phyloP scores from a whole-genome alignment of 2,113 vertebrate species.

The Clarias magur region DNA sequence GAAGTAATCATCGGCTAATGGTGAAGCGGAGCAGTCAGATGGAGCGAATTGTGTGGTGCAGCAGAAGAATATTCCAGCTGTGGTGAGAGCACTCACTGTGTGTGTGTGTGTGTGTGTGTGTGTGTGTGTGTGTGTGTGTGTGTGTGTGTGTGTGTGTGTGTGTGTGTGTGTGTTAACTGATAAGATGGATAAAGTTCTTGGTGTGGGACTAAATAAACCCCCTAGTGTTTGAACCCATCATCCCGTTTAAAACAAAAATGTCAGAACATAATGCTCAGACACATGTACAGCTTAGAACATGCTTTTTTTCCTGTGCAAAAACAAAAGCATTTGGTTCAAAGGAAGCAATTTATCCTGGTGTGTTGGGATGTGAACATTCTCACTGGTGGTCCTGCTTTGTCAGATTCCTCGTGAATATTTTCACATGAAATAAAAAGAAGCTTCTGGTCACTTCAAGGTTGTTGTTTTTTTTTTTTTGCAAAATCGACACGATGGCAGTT shows the following conservation, averaged over 20 bases:
- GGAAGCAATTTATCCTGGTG: not conserved
- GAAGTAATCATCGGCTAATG: constrained; percentile 12
- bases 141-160: constrained; percentile 51
- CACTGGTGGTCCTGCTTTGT: not conserved
- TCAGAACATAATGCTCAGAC: not conserved
- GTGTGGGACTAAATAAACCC: not conserved
- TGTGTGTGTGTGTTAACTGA: constrained; percentile 28
- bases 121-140: not conserved
- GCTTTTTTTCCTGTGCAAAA: not conserved
- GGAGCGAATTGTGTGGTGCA: not conserved
- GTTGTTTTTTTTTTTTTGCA: not conserved
- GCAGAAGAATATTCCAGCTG: constrained; percentile 9
- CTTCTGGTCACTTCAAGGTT: not conserved
- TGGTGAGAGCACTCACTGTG: not conserved
- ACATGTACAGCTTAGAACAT: not conserved
- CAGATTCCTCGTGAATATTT: not conserved
- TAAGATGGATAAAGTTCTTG: not conserved
- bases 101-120: not conserved
- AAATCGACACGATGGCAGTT: constrained; percentile 16
- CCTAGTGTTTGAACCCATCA: not conserved
- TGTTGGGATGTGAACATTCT: not conserved
- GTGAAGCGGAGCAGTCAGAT: not conserved
- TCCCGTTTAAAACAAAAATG: not conserved
- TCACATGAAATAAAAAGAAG: not conserved
- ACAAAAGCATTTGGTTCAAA: not conserved